Percentiles rank a stretch among this genome's conserved stretches.
These are phyloP conservation scores for Bombus soroeensis DNA, from an alignment of 1,140 invertebrate genomes.

Conservation along the genomic window DNA sequence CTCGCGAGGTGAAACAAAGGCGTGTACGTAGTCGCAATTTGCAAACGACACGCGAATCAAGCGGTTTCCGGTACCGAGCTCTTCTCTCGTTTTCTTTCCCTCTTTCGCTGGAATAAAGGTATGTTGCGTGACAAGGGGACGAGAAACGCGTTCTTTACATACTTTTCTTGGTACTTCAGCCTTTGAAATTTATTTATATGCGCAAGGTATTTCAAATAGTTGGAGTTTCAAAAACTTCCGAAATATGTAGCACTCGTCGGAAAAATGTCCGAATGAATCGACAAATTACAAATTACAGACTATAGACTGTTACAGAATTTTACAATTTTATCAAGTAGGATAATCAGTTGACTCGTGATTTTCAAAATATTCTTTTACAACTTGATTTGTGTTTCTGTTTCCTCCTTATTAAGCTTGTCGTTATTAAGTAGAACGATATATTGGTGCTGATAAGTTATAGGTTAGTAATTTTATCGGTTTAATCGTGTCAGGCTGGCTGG, in stretches of 20 bases:
- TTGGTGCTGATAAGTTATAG: not conserved
- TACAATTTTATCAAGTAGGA: not conserved
- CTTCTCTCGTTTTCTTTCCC: not conserved
- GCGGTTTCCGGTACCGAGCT: constrained; percentile 32
- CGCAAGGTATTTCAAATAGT: too few relatives aligned
- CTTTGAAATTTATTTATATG: not conserved
- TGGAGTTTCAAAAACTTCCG: too few relatives aligned
- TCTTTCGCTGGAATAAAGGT: not conserved
- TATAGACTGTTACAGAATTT: not conserved
- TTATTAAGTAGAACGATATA: not conserved
- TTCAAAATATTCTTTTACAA: not conserved
- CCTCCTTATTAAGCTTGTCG: not conserved
- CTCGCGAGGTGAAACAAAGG: constrained; percentile 66
- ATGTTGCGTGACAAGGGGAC: not conserved
- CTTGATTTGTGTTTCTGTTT: not conserved
- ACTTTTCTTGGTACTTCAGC: not conserved
- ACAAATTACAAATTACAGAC: too few relatives aligned
- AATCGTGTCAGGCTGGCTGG: not conserved
- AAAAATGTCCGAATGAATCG: too few relatives aligned
- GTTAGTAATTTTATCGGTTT: not conserved
- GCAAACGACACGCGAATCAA: constrained; percentile 68
- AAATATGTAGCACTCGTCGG: too few relatives aligned
- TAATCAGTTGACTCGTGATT: not conserved
- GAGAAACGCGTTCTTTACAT: not conserved
- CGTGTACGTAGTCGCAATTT: constrained; percentile 63